phyloP scores from a whole-genome alignment of 2,797 vertebrate species.

The Ptychobarbus kaznakovi region DNA sequence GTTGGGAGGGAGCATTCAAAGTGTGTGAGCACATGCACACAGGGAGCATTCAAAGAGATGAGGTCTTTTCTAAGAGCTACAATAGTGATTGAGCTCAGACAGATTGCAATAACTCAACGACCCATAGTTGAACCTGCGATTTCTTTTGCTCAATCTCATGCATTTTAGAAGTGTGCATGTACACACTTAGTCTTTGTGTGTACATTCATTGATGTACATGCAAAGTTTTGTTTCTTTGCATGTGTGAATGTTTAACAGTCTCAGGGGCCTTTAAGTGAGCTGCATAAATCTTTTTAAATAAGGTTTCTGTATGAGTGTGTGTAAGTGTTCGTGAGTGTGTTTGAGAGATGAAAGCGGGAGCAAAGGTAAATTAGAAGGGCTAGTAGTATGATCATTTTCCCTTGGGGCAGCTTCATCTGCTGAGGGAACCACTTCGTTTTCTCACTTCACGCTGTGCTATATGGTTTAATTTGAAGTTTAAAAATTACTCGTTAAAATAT shows the following conservation, averaged over 20 bases:
- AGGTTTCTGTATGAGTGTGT: constrained; percentile 14
- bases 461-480: constrained; percentile 14
- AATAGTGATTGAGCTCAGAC: background rate
- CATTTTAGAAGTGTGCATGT: background rate
- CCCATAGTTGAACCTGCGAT: background rate
- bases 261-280: background rate
- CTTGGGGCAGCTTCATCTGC: constrained; percentile 19
- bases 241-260: constrained; percentile 2
- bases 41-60: background rate
- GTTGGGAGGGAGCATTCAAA: too few relatives aligned
- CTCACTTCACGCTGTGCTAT: background rate
- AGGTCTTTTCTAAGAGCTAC: background rate
- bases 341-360: constrained; percentile 39
- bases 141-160: background rate
- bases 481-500: constrained; percentile 26
- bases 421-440: constrained; percentile 13
- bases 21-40: background rate
- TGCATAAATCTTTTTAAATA: constrained; percentile 38
- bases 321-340: constrained; percentile 2
- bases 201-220: background rate
- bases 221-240: background rate
- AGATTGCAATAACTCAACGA: background rate
- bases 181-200: background rate
- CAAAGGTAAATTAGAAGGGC: constrained; percentile 43
- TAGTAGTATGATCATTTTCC: constrained; percentile 21